A percentile compares a stretch with the other conserved stretches of the same genome.
phyloP scores from a whole-genome alignment of 2,113 vertebrate species.

The Lota lota region DNA sequence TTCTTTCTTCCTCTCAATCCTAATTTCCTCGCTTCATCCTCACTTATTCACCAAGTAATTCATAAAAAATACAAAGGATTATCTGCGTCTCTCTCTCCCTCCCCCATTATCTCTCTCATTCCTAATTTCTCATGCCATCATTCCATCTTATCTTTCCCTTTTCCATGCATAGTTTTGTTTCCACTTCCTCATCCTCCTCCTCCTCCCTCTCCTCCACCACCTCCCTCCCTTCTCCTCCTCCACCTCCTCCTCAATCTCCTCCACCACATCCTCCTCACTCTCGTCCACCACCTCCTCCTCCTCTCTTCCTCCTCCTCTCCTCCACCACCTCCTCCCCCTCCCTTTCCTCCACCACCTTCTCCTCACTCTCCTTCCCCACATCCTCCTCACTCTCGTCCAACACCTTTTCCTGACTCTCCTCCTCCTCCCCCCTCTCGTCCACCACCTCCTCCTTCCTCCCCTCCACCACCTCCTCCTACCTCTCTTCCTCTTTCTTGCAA shows the following conservation, averaged over 20 bases:
- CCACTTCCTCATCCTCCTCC: too few species aligned
- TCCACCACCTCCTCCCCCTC: not conserved
- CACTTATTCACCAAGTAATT: not conserved
- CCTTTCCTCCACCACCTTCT: conserved; percentile 8
- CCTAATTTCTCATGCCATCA: conserved; percentile 22
- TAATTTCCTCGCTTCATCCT: conserved; percentile 23
- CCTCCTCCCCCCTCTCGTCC: conserved; percentile 31
- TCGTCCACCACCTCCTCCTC: too few species aligned
- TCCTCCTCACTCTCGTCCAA: conserved; percentile 22
- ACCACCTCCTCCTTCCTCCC: not conserved
- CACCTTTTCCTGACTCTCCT: conserved; percentile 25
- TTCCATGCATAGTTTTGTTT: too few species aligned
- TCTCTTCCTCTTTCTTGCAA: conserved; percentile 45
- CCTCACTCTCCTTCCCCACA: conserved; percentile 16
- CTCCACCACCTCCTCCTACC: conserved; percentile 57
- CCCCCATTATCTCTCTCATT: conserved; percentile 14
- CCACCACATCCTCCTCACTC: too few species aligned
- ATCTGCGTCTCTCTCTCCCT: not conserved
- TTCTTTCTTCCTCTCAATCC: conserved; percentile 1
- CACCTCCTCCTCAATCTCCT: too few species aligned
- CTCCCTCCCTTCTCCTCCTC: too few species aligned
- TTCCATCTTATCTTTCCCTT: conserved; percentile 2
- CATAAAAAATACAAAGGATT: too few species aligned
- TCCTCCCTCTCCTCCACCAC: too few species aligned
- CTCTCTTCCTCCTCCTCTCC: too few species aligned